phyloP scores from a whole-genome alignment of 2,797 vertebrate species.

The Paramormyrops hopkinsi region DNA sequence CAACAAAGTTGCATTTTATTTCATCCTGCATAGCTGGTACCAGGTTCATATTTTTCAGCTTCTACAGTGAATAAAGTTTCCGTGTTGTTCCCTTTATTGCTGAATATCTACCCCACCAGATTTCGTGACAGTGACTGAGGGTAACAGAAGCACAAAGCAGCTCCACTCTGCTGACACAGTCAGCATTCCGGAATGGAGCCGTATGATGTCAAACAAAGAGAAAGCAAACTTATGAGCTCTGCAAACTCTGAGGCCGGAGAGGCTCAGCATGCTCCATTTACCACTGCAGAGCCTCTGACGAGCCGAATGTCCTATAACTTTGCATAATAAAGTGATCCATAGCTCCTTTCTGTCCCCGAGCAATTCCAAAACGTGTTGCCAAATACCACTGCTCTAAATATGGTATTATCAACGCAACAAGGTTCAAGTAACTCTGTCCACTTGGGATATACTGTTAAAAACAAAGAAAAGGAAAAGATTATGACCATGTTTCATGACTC shows the following conservation, averaged over 20 bases:
- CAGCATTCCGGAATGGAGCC: neutral
- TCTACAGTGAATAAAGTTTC: neutral
- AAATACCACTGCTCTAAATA: constrained; percentile 5
- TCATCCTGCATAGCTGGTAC: neutral
- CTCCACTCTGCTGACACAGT: neutral
- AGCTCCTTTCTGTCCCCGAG: constrained; percentile 4
- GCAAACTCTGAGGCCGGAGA: neutral
- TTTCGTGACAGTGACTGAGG: neutral
- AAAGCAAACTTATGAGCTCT: neutral
- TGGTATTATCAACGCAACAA: neutral
- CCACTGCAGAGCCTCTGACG: constrained; percentile 17
- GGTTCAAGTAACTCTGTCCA: neutral
- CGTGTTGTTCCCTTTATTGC: neutral
- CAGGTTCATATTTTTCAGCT: neutral
- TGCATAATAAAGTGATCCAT: constrained; percentile 25
- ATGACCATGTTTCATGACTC: neutral
- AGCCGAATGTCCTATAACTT: constrained; percentile 17
- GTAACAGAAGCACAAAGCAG: neutral
- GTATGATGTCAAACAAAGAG: neutral
- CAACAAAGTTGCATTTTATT: neutral
- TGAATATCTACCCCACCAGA: neutral
- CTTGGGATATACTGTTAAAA: neutral
- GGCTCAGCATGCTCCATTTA: constrained; percentile 12
- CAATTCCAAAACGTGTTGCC: neutral
- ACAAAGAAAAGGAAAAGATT: neutral